Evolutionary conservation across 2,888 invertebrate species (phyloP), one percentile per base, ranked within the genome.

Genomic region (Limnephilus rhombicus): DNA sequence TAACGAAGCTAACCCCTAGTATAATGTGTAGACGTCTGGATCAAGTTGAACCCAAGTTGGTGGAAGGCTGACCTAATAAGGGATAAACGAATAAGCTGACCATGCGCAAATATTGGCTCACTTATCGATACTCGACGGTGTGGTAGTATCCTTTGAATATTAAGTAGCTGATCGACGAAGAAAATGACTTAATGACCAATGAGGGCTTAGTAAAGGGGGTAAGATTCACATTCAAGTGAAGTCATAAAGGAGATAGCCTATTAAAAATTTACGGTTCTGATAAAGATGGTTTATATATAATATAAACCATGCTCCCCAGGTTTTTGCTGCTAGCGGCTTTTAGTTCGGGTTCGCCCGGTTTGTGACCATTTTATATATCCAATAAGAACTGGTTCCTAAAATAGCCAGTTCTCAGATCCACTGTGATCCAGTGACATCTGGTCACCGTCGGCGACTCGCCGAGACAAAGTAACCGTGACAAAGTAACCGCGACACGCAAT

Each of bases 61-160:
- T 15, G 80, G 34, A 18, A 85, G 53, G n/a, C 82, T 18, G 31
- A 83, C 90, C 90, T 91, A 91, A 91, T 91, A 89, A 85, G 89
- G 91, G 91, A 88, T 83, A 81, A 91, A 85, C 83, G 34, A 91
- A 88, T 82, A 83, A 41, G 90, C 85, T 68, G 90, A 90, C 83
- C 53, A 53, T 82, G 31, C 85, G 29, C 85, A 90, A 90, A 85
- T 85, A 82, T 83, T 90, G 83, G 24, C 90, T 68, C 7, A 24
- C 41, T 89, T 41, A 37, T 89, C 80, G n/a, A 85, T 24, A 45
- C 85, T n/a, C 85, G 83, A 83, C 83, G 18, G 37, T 13, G 83
- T 82, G 82, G 15, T 18, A 11, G 85, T 37, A 85, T 15, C 24
- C 41, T 85, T 41, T 85, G 85, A 37, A 85, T 85, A 41, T 24